A percentile compares a stretch with the other conserved stretches of the same genome.
These are phyloP conservation scores for Phalanger gymnotis DNA, from an alignment of 2,797 vertebrate genomes.

Conservation along the genomic window DNA sequence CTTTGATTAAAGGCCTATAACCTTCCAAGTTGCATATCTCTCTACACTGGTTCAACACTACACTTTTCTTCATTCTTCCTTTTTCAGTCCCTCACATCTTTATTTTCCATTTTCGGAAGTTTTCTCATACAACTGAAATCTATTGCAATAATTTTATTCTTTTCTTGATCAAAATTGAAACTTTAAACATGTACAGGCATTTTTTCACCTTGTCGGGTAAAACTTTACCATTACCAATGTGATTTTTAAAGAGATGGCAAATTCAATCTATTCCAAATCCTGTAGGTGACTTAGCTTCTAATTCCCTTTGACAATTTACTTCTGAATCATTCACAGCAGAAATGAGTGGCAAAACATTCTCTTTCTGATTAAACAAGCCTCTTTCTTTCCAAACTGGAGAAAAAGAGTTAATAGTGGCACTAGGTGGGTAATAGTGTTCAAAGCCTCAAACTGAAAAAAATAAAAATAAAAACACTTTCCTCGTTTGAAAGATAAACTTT, in stretches of 20 bases:
- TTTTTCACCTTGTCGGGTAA: not conserved
- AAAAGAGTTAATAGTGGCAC: not conserved
- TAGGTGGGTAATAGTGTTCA: not conserved
- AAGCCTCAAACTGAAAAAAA: not conserved
- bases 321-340: not conserved
- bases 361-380: not conserved
- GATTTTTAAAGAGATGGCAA: not conserved
- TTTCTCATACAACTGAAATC: not conserved
- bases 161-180: not conserved
- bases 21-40: not conserved
- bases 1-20: not conserved
- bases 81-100: not conserved
- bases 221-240: not conserved
- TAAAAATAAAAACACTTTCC: not conserved
- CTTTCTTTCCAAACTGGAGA: not conserved
- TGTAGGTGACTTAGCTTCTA: not conserved
- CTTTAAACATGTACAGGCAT: not conserved
- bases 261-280: not conserved
- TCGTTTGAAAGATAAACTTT: no score
- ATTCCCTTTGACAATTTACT: not conserved
- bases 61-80: not conserved
- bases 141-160: not conserved
- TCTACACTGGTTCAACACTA: not conserved
- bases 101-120: not conserved
- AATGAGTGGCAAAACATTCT: not conserved